phyloP scores from a whole-genome alignment of 1,140 invertebrate genomes.

The Drosophila nigromelanica region DNA sequence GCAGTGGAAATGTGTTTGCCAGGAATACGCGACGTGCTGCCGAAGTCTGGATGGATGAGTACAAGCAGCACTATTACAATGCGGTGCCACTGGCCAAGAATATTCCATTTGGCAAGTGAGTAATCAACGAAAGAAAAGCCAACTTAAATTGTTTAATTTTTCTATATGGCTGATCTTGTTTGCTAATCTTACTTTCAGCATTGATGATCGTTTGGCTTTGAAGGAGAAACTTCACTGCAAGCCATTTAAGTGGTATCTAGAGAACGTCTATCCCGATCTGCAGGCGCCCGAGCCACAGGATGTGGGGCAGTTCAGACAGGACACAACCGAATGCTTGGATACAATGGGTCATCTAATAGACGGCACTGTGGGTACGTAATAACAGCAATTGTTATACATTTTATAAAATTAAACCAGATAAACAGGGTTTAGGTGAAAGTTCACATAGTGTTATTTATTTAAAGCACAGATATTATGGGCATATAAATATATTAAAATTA shows the following conservation, averaged over 20 bases:
- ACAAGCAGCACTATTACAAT: constrained; percentile 95
- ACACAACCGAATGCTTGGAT: constrained; percentile 93
- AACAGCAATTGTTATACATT: not conserved
- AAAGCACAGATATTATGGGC: no score
- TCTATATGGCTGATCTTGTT: not conserved
- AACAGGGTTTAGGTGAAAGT: no score
- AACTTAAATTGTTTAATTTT: not conserved
- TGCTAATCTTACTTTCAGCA: constrained; percentile 86
- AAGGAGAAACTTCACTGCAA: constrained; percentile 95
- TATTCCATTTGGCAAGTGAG: constrained; percentile 95
- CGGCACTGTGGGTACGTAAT: constrained; percentile 89
- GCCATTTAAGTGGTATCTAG: constrained; percentile 98
- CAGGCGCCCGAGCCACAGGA: constrained; percentile 88
- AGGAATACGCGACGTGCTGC: constrained; percentile 93
- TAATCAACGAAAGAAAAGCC: constrained; percentile 51
- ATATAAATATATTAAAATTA: not conserved
- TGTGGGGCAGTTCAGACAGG: constrained; percentile 89
- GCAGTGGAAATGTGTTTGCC: constrained; percentile 95
- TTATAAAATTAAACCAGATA: no score
- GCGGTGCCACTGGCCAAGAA: constrained; percentile 93
- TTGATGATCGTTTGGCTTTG: constrained; percentile 93
- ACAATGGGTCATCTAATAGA: constrained; percentile 96
- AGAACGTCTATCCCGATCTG: constrained; percentile 98
- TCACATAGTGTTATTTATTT: no score
- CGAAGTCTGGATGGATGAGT: constrained; percentile 99